phyloP scores from a whole-genome alignment of 2,797 vertebrate genomes.

The Aratinga solstitialis region DNA sequence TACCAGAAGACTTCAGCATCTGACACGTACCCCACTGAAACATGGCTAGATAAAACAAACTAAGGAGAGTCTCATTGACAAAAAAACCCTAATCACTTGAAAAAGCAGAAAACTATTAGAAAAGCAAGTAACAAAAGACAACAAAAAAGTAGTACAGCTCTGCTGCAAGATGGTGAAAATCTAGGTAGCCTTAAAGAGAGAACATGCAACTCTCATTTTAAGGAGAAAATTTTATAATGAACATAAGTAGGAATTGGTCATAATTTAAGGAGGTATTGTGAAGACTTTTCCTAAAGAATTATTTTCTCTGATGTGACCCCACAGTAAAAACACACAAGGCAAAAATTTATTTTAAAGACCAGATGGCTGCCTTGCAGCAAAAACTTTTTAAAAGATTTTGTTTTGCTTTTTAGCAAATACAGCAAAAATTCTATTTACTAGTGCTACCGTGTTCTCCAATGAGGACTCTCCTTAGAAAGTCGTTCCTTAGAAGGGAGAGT shows the following conservation, averaged over 20 bases:
- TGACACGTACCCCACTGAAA: conserved; percentile 60
- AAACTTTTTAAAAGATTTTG: fast-evolving
- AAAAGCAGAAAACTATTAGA: conserved; percentile 5
- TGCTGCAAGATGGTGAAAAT: neutral
- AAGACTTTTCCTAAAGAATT: neutral
- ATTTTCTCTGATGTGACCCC: neutral
- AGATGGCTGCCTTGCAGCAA: neutral
- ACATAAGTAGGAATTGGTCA: neutral
- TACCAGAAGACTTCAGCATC: conserved; percentile 63
- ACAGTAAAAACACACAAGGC: neutral
- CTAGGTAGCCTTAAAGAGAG: neutral
- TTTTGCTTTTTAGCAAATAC: neutral
- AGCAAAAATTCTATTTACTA: neutral
- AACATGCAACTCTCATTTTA: neutral
- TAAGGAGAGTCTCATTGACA: neutral
- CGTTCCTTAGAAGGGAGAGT: neutral
- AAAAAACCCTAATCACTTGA: conserved; percentile 1
- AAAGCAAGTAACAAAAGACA: conserved; percentile 21
- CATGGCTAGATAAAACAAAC: conserved; percentile 39
- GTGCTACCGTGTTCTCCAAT: neutral
- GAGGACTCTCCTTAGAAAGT: neutral
- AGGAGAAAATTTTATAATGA: neutral
- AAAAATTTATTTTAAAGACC: neutral
- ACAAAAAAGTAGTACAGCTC: neutral
- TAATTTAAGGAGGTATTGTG: neutral